Base-by-base conservation (phyloP, 2,888 invertebrate genomes). In the Plagodis pulveraria region DNA sequence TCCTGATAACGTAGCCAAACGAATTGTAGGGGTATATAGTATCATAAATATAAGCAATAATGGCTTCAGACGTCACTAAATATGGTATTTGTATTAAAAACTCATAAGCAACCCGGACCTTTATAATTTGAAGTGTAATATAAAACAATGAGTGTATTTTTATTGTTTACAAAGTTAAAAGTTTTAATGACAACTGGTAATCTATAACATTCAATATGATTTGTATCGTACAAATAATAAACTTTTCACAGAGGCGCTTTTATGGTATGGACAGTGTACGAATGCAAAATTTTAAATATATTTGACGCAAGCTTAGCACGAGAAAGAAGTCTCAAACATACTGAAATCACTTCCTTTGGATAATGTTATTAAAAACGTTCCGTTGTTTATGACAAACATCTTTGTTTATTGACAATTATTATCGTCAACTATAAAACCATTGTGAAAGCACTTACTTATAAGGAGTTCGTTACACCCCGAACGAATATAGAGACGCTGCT, bases 1-100 rank as follows among this genome's bases (percentile, higher is more conserved):
- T 6, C 7, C 7, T 8, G 32, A 52, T 35, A 52, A 40, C 41
- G 46, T 45, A 50, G 50, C 58, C 4, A 50, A 6, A 46, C 49
- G 46, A 50, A 35, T 5, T 41, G 41, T 47, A 43, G 22, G 22
- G 4, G 22, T 5, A 33, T 12, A 34, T 52, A 5, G 43, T n/a
- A 36, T 41, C 34, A 34, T 34, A 34, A 11, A 53, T 58, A 32
- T 38, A 36, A 57, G 50, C 41, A 59, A 62, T 51, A 69, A 65
- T 67, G 57, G 58, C 46, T 9, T 8, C 36, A 38, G 46, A 66
- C 69, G 66, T 70, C 73, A 73, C 73, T 77, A 77, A 73, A 74
- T 68, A 74, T 71, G 77, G 74, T 69, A 70, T 67, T 66, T 70
- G 66, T 71, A 72, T 67, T 55, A 65, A 69, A 69, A 65, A 68